Evolutionary conservation across 1,140 invertebrate species (phyloP), one percentile per base, ranked within the genome.

Genomic region (Andrena cerasifolii): DNA sequence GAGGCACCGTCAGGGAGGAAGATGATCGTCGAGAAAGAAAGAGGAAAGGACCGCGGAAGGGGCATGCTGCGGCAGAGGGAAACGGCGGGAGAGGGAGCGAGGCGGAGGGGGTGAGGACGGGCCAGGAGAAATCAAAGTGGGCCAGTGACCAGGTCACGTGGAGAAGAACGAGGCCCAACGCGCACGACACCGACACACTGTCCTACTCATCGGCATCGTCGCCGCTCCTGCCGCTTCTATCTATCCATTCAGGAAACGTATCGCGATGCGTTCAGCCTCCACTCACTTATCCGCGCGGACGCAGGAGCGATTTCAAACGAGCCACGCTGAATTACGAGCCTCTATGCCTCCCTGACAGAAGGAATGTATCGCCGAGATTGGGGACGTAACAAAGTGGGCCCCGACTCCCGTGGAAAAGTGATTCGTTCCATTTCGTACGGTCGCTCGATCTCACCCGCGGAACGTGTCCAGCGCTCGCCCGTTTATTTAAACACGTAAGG

Each of bases 111-210:
- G 14, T 78, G 72, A 82, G 74, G 6, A 16, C 28, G 49, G 54
- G 40, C 74, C 26, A 82, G 84, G 86, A 89, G 90, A 91, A 89
- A 90, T 79, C 89, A 89, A 93, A 93, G 92, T 93, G 88, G 92
- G 91, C 84, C 91, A 93, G 87, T 89, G 90, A 88, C 89, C 89
- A 90, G 91, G 92, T 93, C 91, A 92, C 87, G 87, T 88, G 88
- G 87, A 89, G 88, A 86, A 80, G 90, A 90, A 91, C 84, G 90
- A 89, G 90, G 88, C 87, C 83, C 89, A 91, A 84, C 87, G 87
- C 80, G 85, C 85, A 89, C 89, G 88, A 88, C 88, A 89, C 85
- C 91, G 91, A 91, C 92, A 93, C 90, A 93, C 92, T 93, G 90
- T 92, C 91, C 92, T 93, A 92, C 92, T 92, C 90, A 91, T 90